Base-by-base conservation (phyloP, 2,888 invertebrate species). In the Pyrgus malvae region DNA sequence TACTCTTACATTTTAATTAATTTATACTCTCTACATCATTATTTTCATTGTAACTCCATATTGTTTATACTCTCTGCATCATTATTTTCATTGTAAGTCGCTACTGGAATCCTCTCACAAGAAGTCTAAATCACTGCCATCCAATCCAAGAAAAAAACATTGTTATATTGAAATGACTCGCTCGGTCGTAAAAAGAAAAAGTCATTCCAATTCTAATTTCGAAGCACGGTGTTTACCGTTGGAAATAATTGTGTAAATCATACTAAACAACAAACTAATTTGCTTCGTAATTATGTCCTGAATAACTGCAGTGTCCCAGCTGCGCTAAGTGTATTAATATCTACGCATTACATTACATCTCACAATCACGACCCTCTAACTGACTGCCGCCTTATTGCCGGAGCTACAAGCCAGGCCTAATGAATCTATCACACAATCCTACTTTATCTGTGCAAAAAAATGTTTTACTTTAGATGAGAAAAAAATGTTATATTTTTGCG, bases 341-440 rank as follows among this genome's bases (percentile, higher is more conserved):
- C 59, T 49, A 76, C 63, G 78, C 82, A 83, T 83, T 78, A 82
- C 66, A 65, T 67, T 70, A 68, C 70, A 65, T 54, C 72, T 70
- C 72, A 80, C 75, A 81, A 82, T 88, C 87, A 82, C 80, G 78
- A 77, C 69, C 74, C 79, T 80, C 76, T 86, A 85, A 88, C 84
- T 83, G 83, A 79, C 83, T 83, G 74, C 83, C 75, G 82, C 76
- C 86, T 88, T 84, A 89, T 89, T 88, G 71, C 85, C 75, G 83
- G 70, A 77, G 71, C 66, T 69, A 57, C 56, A 57, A 57, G 8
- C 48, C 45, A 49, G 23, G 50, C 49, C 62, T 48, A 46, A 49
- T 23, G 17, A 65, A 67, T 68, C 69, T 71, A 60, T 49, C 63
- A 80, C 79, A 37, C n/a, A 17, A 14, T 7, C 6, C 27, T 8